Evolutionary conservation across 2,797 vertebrate genomes (phyloP), one percentile per base, ranked within the genome.

Genomic region (Lacerta agilis): DNA sequence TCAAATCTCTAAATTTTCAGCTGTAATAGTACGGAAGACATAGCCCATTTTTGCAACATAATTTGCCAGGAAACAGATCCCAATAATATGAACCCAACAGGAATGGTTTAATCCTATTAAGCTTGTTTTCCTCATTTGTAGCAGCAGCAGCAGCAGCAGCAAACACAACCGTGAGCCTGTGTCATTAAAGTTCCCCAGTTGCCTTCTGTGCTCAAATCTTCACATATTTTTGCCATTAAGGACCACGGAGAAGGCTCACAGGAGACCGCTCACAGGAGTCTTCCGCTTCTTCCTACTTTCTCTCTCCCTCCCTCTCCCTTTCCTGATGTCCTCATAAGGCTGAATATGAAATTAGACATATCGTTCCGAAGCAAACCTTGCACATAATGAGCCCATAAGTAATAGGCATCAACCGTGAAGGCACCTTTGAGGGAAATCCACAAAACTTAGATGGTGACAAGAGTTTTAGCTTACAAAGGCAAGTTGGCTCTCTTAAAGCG

Each of bases 71-170:
- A 82, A 87, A 87, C 67, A 25, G 41, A 71, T 64, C 58, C 58
- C 55, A 81, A 75, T 36, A 72, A 87, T 43, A 73, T 82, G 55
- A 82, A 82, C 79, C 78, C 2, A 9, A n/a, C 29, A 43, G 73
- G 79, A 81, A 69, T 49, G 58, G 58, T 45, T 76, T 87, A 87
- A 82, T 87, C 86, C 80, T 87, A 49, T 77, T 82, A 82, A 82
- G 79, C 72, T 77, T 87, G 38, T 76, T 87, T 87, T 29, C 58
- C 58, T 49, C 41, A 23, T 76, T 82, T 66, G 43, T 13, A 66
- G 71, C 79, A 75, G 38, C 55, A 55, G 17, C 8, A 55, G 17
- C 8, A 33, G 33, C 33, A 82, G 55, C 29, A 66, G 38, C 71
- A 76, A 66, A 82, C 41, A 82, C 41, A 82, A 67, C 72, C 49